Evolutionary conservation across 2,797 vertebrate species (phyloP), one percentile per base, ranked within the genome.

Genomic region (Acomys russatus): DNA sequence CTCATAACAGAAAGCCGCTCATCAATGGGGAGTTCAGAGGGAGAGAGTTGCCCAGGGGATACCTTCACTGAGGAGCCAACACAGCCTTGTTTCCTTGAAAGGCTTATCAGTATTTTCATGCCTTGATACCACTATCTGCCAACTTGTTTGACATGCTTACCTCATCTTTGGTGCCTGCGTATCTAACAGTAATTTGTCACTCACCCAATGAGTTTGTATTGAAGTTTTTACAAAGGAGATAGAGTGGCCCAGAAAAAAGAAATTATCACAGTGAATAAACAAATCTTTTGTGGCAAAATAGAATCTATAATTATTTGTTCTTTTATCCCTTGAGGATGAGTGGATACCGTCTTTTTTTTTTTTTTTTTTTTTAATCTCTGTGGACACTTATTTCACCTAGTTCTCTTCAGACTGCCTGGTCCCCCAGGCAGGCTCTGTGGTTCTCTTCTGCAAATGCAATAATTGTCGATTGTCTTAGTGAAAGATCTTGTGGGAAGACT

Each of bases 401-500:
- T 22, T 84, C 25, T 84, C 61, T 49, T 49, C 61, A 63, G 28
- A 7, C n/a, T 12, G 2, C 82, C 82, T 30, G 4, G 3, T 23
- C 30, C 20, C n/a, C 64, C 3, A 25, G 49, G 68, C 56, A 76
- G 93, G 66, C 7, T 74, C 56, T 71, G 22, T 15, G 8, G 22
- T 25, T 87, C 14, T 79, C 23, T 66, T 64, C 44, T 68, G 18
- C 33, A 87, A 8, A 38, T 0, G 3, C 14, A 56, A 74, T 9
- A 10, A 18, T 35, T 33, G 25, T 38, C 38, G 59, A 2, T 74
- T 6, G 3, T 76, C 90, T 92, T 76, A 15, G 17, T 64, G 33
- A 82, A 88, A 35, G n/a, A 28, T 64, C 44, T 88, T 38, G 4
- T 85, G 71, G 92, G 73, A 82, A 90, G 85, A 96, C 54, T 83